phyloP scores from a whole-genome alignment of 2,797 vertebrate genomes.

The Nothura maculosa region DNA sequence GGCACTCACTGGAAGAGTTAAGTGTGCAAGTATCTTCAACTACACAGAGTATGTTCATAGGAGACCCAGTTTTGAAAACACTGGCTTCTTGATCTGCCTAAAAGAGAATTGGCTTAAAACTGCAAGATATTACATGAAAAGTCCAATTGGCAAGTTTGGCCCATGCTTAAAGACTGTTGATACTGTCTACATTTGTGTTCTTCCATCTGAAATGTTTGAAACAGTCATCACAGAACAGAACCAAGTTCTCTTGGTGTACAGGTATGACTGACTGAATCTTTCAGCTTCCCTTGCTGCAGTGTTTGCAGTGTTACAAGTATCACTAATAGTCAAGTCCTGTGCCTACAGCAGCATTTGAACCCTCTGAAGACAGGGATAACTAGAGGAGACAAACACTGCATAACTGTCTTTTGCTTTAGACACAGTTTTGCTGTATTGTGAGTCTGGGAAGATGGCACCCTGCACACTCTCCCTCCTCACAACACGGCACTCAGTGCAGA shows the following conservation, averaged over 20 bases:
- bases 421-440: neutral
- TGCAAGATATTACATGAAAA: neutral
- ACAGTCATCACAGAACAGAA: neutral
- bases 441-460: neutral
- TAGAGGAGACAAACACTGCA: neutral
- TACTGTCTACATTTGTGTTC: neutral
- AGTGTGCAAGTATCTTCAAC: neutral
- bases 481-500: neutral
- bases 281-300: neutral
- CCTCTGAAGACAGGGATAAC: accelerated
- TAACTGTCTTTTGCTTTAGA: neutral
- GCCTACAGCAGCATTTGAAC: neutral
- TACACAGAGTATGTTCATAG: neutral
- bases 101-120: neutral
- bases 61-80: neutral
- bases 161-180: neutral
- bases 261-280: neutral
- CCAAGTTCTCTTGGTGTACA: neutral
- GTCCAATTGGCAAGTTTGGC: neutral
- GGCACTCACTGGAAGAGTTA: neutral
- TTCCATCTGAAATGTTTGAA: neutral
- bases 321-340: neutral
- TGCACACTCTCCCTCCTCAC: neutral
- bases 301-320: neutral
- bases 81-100: neutral